A percentile compares a stretch with the other conserved stretches of the same genome.
These are phyloP conservation scores for Eolophus roseicapilla DNA, from an alignment of 2,113 vertebrate genomes.

Conservation along the genomic window DNA sequence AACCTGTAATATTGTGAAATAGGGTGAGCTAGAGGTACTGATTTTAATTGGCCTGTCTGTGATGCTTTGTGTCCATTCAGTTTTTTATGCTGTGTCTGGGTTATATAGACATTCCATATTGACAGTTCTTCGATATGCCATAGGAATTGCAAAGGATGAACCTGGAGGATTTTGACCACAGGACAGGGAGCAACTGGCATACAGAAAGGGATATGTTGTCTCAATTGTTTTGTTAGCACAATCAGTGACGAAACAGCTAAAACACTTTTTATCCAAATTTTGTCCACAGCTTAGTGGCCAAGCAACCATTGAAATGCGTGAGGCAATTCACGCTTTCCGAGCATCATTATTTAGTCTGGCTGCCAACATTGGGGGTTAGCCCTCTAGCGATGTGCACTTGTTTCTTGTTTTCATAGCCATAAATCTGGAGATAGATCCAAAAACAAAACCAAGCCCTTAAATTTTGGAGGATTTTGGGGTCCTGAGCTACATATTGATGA, in stretches of 20 bases:
- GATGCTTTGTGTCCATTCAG: background rate
- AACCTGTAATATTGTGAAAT: too few species aligned
- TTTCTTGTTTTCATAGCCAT: background rate
- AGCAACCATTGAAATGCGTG: background rate
- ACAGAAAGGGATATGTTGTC: background rate
- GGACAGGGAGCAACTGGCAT: background rate
- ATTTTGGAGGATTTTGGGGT: background rate
- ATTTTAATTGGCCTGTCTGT: background rate
- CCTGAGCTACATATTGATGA: background rate
- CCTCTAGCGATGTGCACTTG: background rate
- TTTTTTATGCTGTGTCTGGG: background rate
- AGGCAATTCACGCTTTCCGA: background rate
- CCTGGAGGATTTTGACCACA: background rate
- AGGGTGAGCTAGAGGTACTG: too few species aligned
- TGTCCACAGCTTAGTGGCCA: background rate
- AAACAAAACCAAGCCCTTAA: background rate
- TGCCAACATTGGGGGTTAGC: background rate
- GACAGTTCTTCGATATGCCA: accelerated
- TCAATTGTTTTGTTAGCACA: background rate
- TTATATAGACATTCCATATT: background rate
- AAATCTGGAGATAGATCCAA: background rate
- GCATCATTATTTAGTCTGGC: background rate
- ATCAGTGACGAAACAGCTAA: background rate
- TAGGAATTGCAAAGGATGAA: background rate
- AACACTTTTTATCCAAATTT: background rate